A percentile compares a stretch with the other conserved stretches of the same genome.
phyloP scores from a whole-genome alignment of 2,797 vertebrate genomes.

The Pseudocheirus occidentalis region DNA sequence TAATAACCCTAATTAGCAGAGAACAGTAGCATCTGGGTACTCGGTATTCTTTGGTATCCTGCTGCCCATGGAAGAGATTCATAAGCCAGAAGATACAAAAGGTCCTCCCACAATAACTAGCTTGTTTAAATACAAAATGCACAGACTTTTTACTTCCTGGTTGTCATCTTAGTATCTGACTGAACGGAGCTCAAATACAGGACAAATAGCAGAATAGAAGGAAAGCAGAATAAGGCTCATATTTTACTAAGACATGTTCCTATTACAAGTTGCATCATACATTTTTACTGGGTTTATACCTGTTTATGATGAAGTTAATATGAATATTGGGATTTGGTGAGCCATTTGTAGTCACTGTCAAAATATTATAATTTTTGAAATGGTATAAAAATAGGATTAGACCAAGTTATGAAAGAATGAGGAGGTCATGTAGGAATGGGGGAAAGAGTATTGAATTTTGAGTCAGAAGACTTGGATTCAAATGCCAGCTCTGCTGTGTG shows the following conservation, averaged over 20 bases:
- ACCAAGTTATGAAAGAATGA: background rate
- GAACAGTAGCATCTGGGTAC: conserved; percentile 7
- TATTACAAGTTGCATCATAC: background rate
- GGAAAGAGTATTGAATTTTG: background rate
- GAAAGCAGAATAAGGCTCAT: background rate
- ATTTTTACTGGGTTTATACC: conserved; percentile 8
- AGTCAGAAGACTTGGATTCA: background rate
- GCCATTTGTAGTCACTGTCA: background rate
- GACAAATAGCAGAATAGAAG: background rate
- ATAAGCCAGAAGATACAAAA: conserved; percentile 12
- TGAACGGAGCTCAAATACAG: conserved; percentile 26
- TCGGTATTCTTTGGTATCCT: background rate
- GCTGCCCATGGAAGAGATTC: conserved; percentile 22
- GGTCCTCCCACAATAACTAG: background rate
- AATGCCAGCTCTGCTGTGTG: background rate
- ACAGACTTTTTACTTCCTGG: conserved; percentile 4
- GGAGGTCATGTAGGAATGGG: background rate
- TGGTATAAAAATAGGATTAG: background rate
- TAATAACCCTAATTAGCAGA: background rate
- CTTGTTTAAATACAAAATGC: background rate
- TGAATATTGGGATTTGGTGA: background rate
- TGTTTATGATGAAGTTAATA: conserved; percentile 8
- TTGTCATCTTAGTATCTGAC: background rate
- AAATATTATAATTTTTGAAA: background rate
- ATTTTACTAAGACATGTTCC: background rate